Evolutionary conservation across 2,888 invertebrate genomes (phyloP).

Genomic region (Sphaeridia pumilis): DNA sequence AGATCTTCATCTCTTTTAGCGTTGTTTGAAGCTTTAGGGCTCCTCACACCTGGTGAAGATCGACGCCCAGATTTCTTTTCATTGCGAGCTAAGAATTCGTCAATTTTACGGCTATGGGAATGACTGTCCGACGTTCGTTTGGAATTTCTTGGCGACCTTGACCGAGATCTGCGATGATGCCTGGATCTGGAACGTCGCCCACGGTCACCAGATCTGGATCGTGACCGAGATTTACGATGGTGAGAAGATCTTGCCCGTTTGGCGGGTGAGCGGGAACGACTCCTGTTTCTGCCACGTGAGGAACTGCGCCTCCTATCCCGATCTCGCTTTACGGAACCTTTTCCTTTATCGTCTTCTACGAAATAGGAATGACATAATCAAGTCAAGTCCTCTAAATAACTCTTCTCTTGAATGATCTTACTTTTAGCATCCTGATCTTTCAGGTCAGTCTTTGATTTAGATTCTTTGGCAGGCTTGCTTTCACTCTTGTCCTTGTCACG

Average conservation of each 20-base stretch:
- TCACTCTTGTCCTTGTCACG: too few species aligned
- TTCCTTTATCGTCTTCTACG: too few species aligned
- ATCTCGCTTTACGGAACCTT: too few species aligned
- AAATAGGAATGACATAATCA: too few species aligned
- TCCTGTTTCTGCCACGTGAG: not conserved
- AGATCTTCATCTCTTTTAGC: not conserved
- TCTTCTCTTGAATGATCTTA: too few species aligned
- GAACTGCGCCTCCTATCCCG: not conserved
- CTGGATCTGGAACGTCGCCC: not conserved
- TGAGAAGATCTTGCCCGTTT: not conserved
- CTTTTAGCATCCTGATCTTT: too few species aligned
- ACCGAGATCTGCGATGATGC: slow-evolving; percentile 10
- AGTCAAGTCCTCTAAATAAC: too few species aligned
- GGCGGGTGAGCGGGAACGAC: not conserved
- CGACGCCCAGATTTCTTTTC: slow-evolving; percentile 1
- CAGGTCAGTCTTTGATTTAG: too few species aligned
- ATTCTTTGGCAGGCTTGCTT: too few species aligned
- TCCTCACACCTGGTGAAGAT: not conserved
- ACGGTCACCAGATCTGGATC: slow-evolving; percentile 9
- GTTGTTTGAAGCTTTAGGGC: slow-evolving; percentile 14
- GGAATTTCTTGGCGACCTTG: slow-evolving; percentile 12
- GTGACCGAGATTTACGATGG: slow-evolving; percentile 3
- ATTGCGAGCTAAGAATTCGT: slow-evolving; percentile 26
- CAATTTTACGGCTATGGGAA: slow-evolving; percentile 16
- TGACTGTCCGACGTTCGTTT: slow-evolving; percentile 9